These are phyloP conservation scores for Drosophila baimaii DNA, from an alignment of 1,140 invertebrate genomes.

Conservation along the genomic window DNA sequence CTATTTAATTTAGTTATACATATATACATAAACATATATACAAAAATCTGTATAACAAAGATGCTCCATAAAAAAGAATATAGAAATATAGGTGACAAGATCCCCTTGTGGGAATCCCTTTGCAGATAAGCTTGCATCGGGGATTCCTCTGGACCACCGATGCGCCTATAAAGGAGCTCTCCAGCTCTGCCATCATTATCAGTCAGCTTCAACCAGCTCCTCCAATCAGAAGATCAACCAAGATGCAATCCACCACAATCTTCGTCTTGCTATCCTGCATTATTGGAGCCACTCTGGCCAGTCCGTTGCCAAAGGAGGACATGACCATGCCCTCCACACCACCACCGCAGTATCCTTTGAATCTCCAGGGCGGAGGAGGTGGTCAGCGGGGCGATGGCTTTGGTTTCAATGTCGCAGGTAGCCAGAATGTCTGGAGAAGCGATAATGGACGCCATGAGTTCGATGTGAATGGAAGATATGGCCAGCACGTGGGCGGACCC, in stretches of 20 bases:
- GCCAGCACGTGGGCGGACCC: slow-evolving; percentile 63
- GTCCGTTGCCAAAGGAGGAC: slow-evolving; percentile 20
- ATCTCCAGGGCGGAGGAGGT: slow-evolving; percentile 58
- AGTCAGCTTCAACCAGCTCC: slow-evolving; percentile 3
- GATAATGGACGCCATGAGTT: slow-evolving; percentile 64
- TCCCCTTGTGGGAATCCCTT: slow-evolving; percentile 2
- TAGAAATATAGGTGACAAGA: neutral
- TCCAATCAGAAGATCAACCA: neutral
- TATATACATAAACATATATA: too few species aligned
- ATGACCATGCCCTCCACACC: slow-evolving; percentile 17
- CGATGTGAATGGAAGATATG: slow-evolving; percentile 52
- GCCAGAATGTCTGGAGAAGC: slow-evolving; percentile 60
- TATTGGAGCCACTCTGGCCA: slow-evolving; percentile 7
- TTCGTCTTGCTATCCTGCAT: slow-evolving; percentile 5
- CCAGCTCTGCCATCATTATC: neutral
- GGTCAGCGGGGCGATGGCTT: slow-evolving; percentile 52
- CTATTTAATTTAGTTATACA: neutral
- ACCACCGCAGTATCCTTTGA: slow-evolving; percentile 21
- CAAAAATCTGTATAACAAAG: neutral
- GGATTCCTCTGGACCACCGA: slow-evolving; percentile 4
- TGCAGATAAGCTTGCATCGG: slow-evolving; percentile 14
- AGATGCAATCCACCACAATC: slow-evolving; percentile 16
- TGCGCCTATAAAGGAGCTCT: slow-evolving; percentile 28
- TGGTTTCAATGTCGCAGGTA: slow-evolving; percentile 28
- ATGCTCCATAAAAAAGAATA: neutral